Evolutionary conservation across 30 jellyfish, hydroid and myxozoan genomes (phyloP), one percentile per base, ranked within the genome.

Genomic region (Hydra vulgaris): DNA sequence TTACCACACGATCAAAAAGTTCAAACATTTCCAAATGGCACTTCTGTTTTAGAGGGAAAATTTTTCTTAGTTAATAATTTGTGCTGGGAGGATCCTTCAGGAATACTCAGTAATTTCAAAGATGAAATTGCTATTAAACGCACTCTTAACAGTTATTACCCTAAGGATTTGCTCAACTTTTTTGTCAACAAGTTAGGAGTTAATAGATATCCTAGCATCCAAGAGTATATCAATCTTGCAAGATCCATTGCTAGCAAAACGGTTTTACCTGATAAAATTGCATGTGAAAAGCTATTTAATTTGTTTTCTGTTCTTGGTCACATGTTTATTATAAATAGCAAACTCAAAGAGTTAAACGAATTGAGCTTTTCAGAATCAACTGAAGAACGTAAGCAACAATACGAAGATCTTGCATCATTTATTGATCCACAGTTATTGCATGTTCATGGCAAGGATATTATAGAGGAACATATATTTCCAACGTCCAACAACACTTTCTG

Each of bases 71-170:
- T 69, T 19, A 85, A 87, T 15, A 83, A 83, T 18, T 89, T 89
- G 0, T 89, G 96, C 73, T 77, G 90, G 81, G 77, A 84, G 21
- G 96, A 89, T 70, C 83, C 73, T 71, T 83, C 96, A 17, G 86
- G 85, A n/a, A 82, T 89, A 18, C 21, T 79, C 22, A 54, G 22
- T 70, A 79, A 27, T 21, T 61, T 76, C 25, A 74, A 67, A 0
- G 1, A 19, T 18, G 85, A 79, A 12, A 53, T 74, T 66, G 77
- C 71, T 0, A 74, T 54, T 79, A 89, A 88, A 16, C 84, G 74
- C 19, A 80, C 83, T n/a, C 82, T 89, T 1, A 54, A 25, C 21
- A 82, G 85, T 61, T 80, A 7, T 77, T 89, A 83, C 82, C 92
- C 90, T 15, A 76, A 84, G 7, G 91, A 89, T 27, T 70, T 84